Conservation (phyloP, 1,140 invertebrate species). For the Lerema accius region DNA sequence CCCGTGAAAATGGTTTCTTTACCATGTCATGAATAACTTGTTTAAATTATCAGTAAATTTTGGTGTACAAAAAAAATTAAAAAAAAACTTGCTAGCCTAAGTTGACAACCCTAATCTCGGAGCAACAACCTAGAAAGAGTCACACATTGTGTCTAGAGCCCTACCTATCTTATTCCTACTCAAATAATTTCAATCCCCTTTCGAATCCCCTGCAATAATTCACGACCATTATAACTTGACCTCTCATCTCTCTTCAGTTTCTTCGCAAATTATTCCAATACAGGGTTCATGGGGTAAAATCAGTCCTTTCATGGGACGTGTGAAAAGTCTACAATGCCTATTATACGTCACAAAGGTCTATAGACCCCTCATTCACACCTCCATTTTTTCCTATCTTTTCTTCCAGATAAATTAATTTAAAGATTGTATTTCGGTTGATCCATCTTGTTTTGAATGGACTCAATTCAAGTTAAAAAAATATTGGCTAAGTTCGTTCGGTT, state of each 20-base stretch:
- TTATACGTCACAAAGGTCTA: constrained; percentile 41
- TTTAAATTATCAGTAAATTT: too few species aligned
- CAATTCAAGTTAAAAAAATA: too few species aligned
- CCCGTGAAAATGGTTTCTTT: too few species aligned
- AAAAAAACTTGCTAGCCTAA: too few species aligned
- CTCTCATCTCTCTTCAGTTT: constrained; percentile 17
- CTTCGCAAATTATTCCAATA: constrained; percentile 32
- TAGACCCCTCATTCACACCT: constrained; percentile 47
- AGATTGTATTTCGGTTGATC: not conserved
- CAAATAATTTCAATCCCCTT: constrained; percentile 32
- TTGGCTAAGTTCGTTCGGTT: too few species aligned
- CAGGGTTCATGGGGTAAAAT: constrained; percentile 18
- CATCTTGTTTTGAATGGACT: not conserved
- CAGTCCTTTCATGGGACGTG: constrained; percentile 36
- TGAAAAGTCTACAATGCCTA: constrained; percentile 43
- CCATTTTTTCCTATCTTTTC: constrained; percentile 20
- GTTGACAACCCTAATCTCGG: too few species aligned
- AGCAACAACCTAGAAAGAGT: constrained; percentile 11
- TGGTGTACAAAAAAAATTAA: too few species aligned
- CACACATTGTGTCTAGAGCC: not conserved
- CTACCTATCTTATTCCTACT: constrained; percentile 10
- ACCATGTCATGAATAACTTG: too few species aligned
- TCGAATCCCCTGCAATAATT: constrained; percentile 24
- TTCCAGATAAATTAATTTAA: constrained; percentile 1
- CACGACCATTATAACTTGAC: constrained; percentile 22